Conservation (phyloP, 1,140 invertebrate species). For the Macrocentrus cingulum region DNA sequence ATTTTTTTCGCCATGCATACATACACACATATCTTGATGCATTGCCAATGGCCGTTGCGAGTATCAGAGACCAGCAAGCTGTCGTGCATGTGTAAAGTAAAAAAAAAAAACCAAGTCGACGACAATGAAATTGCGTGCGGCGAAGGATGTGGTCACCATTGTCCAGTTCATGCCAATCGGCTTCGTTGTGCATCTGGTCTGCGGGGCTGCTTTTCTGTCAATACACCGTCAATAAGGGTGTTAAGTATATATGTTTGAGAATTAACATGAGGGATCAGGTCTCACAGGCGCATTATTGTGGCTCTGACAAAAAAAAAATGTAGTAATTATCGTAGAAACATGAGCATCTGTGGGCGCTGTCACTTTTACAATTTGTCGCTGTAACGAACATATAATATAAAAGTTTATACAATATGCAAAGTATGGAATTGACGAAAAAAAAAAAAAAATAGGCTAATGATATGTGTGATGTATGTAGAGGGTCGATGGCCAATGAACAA, state of each 20-base stretch:
- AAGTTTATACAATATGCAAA: too few species aligned
- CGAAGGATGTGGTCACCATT: conserved; percentile 34
- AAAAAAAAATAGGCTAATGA: too few species aligned
- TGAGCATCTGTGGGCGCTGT: too few species aligned
- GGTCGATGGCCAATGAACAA: too few species aligned
- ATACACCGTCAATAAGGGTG: conserved; percentile 11
- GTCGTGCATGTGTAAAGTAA: conserved; percentile 14
- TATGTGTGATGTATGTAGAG: too few species aligned
- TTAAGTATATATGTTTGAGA: conserved; percentile 15
- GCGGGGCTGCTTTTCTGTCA: conserved; percentile 15
- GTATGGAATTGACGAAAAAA: too few species aligned
- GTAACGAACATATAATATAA: too few species aligned
- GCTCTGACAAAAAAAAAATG: neutral
- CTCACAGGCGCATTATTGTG: neutral
- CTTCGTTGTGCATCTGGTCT: conserved; percentile 32
- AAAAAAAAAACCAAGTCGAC: conserved; percentile 23
- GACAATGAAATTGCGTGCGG: conserved; percentile 34
- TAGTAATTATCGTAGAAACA: too few species aligned
- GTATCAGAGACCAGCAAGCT: conserved; percentile 21
- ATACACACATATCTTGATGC: neutral
- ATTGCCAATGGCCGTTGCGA: conserved; percentile 4
- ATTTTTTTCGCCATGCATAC: neutral
- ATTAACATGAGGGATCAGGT: conserved; percentile 5
- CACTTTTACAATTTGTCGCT: too few species aligned
- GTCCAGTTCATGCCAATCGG: conserved; percentile 25